Base-by-base conservation (phyloP, 92 coral and sea anemone genomes). In the Meandrina meandrites region DNA sequence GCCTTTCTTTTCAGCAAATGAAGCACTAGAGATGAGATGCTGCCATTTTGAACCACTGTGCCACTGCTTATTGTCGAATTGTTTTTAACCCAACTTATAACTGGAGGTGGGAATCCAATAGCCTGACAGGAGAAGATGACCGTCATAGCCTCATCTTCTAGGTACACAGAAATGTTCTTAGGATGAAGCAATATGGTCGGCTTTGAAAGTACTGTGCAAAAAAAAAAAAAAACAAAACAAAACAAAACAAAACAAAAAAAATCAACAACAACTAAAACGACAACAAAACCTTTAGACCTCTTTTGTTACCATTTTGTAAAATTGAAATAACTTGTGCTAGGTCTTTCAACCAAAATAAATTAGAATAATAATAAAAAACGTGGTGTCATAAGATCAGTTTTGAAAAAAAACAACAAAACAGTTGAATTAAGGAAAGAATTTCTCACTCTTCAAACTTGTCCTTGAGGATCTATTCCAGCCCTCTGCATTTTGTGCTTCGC, bases 31-130 rank as follows among this genome's bases (percentile, higher is more conserved):
- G 32, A 42, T 34, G 88, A 85, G 57, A 77, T 47, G 62, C 67
- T 45, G 22, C 76, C 82, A 58, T 53, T 76, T 32, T 79, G 47
- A 34, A 48, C 16, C 7, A 47, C 78, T 66, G 77, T 85, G 6
- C 69, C 89, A 66, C 74, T 74, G 57, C 35, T n/a, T 51, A 50
- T 35, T 42, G 90, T 69, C 5, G 40, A 42, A 21, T 75, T 77
- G 57, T 89, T 42, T 32, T 80, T 89, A 1, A 85, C 47, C 92
- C 90, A 89, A 21, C 24, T 54, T 35, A 89, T 80, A 19, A 22
- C 51, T n/a, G 92, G 92, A 72, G 16, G 80, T 4, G 92, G 92
- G 45, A 58, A 50, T 28, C 92, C 92, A 18, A 48, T 75, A 22
- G 89, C 92, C 28, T 81, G 58, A 64, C 92, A 89, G 22, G 53